These are phyloP conservation scores for Amphibalanus amphitrite DNA, from an alignment of 1,140 invertebrate species.

Conservation along the genomic window DNA sequence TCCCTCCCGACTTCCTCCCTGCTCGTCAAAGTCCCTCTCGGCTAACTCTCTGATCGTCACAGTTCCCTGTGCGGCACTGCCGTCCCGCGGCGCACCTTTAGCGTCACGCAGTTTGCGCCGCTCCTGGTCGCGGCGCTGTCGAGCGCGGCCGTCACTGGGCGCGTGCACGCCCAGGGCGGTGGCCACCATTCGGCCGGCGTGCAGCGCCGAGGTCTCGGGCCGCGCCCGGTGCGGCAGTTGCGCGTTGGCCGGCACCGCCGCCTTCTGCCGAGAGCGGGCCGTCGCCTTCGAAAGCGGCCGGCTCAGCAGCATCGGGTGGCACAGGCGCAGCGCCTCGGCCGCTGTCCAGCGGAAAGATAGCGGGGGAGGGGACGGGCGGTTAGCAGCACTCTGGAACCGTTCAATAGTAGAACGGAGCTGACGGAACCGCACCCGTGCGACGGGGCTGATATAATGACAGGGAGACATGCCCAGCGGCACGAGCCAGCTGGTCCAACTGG, in stretches of 20 bases:
- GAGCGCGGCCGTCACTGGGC: conserved; percentile 35
- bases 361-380: no score
- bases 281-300: conserved; percentile 60
- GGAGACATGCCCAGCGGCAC: no score
- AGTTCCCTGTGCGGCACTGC: no score
- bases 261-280: conserved; percentile 57
- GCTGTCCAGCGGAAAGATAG: conserved; percentile 40
- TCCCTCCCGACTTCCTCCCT: no score
- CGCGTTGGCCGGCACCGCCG: conserved; percentile 47
- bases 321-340: conserved; percentile 51
- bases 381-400: no score
- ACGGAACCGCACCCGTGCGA: no score
- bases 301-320: conserved; percentile 57
- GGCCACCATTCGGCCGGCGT: conserved; percentile 64
- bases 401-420: no score
- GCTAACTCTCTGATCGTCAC: no score
- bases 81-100: conserved; percentile 40
- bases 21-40: no score
- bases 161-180: conserved; percentile 64
- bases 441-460: no score
- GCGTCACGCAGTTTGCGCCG: conserved; percentile 56
- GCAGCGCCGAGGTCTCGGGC: conserved; percentile 62
- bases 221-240: conserved; percentile 53
- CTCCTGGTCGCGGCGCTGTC: conserved; percentile 61
- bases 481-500: no score